Evolutionary conservation across 92 coral and sea anemone genomes (phyloP), one percentile per base, ranked within the genome.

Genomic region (Isaurus tuberculatus): DNA sequence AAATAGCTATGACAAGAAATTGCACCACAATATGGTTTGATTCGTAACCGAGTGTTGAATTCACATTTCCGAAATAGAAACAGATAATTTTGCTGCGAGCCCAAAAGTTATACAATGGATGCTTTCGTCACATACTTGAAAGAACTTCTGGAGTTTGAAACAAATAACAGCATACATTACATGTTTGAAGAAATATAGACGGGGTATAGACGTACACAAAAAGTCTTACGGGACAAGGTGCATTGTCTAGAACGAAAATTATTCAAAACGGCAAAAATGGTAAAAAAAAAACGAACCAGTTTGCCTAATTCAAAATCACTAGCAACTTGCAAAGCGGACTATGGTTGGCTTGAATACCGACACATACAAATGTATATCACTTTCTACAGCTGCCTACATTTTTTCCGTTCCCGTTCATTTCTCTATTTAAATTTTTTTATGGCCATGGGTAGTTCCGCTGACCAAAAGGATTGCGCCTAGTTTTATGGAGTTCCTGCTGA

Each of bases 1-100:
- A n/a, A n/a, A n/a, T n/a, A n/a, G n/a, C n/a, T n/a, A n/a, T n/a
- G 17, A 61, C 31, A 63, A 26, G 69, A 63, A 63, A 63, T 63
- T 63, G 69, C 69, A 63, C 69, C 69, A 63, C 69, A 63, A 20
- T 0, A 55, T n/a, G 16, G 27, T 8, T 9, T 34, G 33, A 19
- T 26, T 19, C 69, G 31, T 13, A 63, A 25, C 67, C 11, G 4
- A 22, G 11, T 27, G 5, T 23, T 7, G 23, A 37, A 4, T 40
- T 7, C 46, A 40, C 46, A 13, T 40, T 40, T 40, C 46, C 46
- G 11, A 40, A 40, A 40, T 3, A 13, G 46, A 40, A 40, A n/a
- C n/a, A 2, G 46, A 40, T 40, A 40, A 1, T 13, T 1, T 0
- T n/a, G n/a, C n/a, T n/a, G n/a, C n/a, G n/a, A n/a, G n/a, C n/a